Base-by-base conservation (phyloP, 2,113 vertebrate species). In the Lepus timidus region DNA sequence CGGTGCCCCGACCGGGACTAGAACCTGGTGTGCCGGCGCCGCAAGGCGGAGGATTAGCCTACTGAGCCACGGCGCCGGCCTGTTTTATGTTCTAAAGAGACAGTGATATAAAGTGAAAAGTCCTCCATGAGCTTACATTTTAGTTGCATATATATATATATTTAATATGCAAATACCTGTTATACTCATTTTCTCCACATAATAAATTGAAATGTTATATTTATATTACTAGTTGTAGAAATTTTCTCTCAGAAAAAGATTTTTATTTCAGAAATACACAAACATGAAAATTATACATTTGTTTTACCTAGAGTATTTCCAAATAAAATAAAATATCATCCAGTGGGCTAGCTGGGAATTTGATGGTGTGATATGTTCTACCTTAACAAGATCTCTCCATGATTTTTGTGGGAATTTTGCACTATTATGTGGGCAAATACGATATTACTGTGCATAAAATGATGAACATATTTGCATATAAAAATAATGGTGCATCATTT, bases 291-390 rank as follows among this genome's bases (percentile, higher is more conserved):
- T 29, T 74, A 22, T 64, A 80, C 55, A 4, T 55, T 82, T 83
- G 33, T 92, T 88, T 90, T 71, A 4, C 29, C 55, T 91, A 49
- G 1, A 96, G 8, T 0, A 65, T 71, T 86, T 95, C 88, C 13
- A 88, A 86, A 80, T 7, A 22, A 92, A 92, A 88, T 87, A 90
- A 85, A 90, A 91, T 64, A 75, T 11, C 16, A 39, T 9, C 33
- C 27, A 88, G 39, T 25, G 2, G 64, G 9, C 55, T 51, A 68
- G 25, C 9, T 91, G 7, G 55, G 19, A 61, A 74, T 90, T 74
- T 90, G 22, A 61, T 62, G 13, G 23, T 51, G 25, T 55, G 39
- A 49, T 44, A 88, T n/a, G 4, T 51, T 92, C 6, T 88, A 64
- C 4, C 44, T 91, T 70, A 39, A 36, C 55, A 83, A 76, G 25